Evolutionary conservation across 2,888 invertebrate species (phyloP).

Genomic region (Heliconius cydno): DNA sequence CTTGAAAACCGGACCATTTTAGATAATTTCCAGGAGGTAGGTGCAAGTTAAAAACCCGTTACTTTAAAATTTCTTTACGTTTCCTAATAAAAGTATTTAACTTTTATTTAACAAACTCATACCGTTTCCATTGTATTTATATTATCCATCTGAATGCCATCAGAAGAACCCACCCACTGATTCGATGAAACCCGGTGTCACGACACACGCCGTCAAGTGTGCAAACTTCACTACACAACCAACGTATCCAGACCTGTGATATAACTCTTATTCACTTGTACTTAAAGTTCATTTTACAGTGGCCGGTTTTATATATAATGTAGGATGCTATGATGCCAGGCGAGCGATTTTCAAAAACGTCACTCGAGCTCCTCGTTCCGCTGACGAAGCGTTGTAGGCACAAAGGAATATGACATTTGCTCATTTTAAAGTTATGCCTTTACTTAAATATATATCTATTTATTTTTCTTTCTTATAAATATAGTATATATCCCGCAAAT

Average conservation of each 20-base stretch:
- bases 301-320: constrained; percentile 20
- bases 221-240: constrained; percentile 56
- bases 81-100: too few species aligned
- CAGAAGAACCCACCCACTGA: constrained; percentile 49
- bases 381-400: constrained; percentile 55
- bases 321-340: constrained; percentile 47
- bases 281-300: constrained; percentile 46
- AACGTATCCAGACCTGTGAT: constrained; percentile 33
- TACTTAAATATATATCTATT: neutral
- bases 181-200: constrained; percentile 54
- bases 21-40: too few species aligned
- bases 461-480: neutral
- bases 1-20: too few species aligned
- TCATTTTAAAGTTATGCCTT: constrained; percentile 45
- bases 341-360: constrained; percentile 63
- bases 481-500: neutral
- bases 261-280: constrained; percentile 37
- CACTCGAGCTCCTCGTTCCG: constrained; percentile 54
- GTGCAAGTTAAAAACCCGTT: too few species aligned
- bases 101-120: neutral
- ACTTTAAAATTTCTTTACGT: too few species aligned
- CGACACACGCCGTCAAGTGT: constrained; percentile 60
- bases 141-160: constrained; percentile 41
- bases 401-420: constrained; percentile 55
- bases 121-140: constrained; percentile 31